Evolutionary conservation across 2,888 invertebrate genomes (phyloP).

Genomic region (Epirrhoe tristata): DNA sequence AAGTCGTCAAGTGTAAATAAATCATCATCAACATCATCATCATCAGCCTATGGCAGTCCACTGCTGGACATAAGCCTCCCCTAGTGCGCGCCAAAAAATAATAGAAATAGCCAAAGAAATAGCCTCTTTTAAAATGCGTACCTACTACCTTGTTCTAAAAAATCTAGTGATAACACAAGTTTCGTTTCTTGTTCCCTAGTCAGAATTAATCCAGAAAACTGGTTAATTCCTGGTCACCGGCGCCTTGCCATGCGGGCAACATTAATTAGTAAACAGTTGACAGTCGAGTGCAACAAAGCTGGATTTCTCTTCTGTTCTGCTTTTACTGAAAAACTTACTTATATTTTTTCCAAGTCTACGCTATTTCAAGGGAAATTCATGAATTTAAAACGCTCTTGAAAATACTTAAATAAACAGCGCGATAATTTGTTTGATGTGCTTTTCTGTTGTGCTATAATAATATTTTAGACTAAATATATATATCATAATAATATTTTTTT

Average conservation of each 20-base stretch:
- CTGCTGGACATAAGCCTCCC: too few species aligned
- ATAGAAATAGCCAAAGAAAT: too few species aligned
- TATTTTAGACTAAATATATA: too few species aligned
- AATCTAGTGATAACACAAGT: too few species aligned
- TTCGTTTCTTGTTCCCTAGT: background rate
- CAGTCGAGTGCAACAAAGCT: constrained; percentile 72
- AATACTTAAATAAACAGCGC: constrained; percentile 50
- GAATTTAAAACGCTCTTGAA: constrained; percentile 52
- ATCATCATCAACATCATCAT: too few species aligned
- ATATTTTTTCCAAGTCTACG: constrained; percentile 55
- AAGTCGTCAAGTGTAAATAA: too few species aligned
- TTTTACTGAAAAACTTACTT: constrained; percentile 48
- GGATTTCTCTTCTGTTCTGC: constrained; percentile 66
- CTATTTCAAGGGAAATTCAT: constrained; percentile 57
- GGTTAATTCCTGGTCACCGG: constrained; percentile 49
- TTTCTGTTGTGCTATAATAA: constrained; percentile 11
- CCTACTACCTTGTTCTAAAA: too few species aligned
- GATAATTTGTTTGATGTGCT: constrained; percentile 44
- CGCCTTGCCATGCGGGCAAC: constrained; percentile 74
- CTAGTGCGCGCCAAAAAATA: too few species aligned
- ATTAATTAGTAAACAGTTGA: constrained; percentile 81
- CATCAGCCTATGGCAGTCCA: too few species aligned
- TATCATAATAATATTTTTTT: too few species aligned
- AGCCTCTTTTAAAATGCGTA: too few species aligned
- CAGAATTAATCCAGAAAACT: constrained; percentile 11